Percentiles rank a stretch among this genome's conserved stretches.
These are phyloP conservation scores for Leptothorax acervorum DNA, from an alignment of 2,888 invertebrate genomes.

Conservation along the genomic window DNA sequence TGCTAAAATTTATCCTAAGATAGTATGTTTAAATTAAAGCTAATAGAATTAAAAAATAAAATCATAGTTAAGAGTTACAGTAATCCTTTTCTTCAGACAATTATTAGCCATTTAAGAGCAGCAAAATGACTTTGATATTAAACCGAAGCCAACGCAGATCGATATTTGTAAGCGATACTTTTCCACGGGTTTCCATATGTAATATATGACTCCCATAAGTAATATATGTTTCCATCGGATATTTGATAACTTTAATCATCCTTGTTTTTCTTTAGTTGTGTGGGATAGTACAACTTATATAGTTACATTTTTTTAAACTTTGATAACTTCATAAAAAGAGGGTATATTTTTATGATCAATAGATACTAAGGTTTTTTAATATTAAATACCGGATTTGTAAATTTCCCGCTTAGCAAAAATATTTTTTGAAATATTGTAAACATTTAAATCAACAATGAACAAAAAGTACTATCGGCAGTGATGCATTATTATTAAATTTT, in stretches of 20 bases:
- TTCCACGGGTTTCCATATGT: slow-evolving; percentile 62
- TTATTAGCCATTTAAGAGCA: slow-evolving; percentile 52
- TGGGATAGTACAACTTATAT: neutral
- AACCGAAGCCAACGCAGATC: slow-evolving; percentile 71
- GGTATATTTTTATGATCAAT: neutral
- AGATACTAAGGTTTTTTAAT: neutral
- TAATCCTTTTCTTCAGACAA: neutral
- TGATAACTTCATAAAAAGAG: neutral
- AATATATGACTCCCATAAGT: slow-evolving; percentile 34
- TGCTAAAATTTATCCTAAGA: slow-evolving; percentile 4
- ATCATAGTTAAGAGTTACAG: neutral
- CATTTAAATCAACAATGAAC: neutral
- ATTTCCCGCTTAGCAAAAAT: neutral
- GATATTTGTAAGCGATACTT: slow-evolving; percentile 72
- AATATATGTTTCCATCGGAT: neutral
- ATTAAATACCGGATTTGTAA: neutral
- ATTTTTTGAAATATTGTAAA: neutral
- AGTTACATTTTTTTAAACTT: neutral
- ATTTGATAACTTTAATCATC: too few relatives aligned
- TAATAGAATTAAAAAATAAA: neutral
- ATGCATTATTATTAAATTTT: neutral
- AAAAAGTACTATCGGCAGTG: neutral
- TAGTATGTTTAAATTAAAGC: neutral
- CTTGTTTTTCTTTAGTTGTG: too few relatives aligned
- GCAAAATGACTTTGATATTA: slow-evolving; percentile 63